phyloP scores from a whole-genome alignment of 2,113 vertebrate genomes.

The Corynorhinus townsendii region DNA sequence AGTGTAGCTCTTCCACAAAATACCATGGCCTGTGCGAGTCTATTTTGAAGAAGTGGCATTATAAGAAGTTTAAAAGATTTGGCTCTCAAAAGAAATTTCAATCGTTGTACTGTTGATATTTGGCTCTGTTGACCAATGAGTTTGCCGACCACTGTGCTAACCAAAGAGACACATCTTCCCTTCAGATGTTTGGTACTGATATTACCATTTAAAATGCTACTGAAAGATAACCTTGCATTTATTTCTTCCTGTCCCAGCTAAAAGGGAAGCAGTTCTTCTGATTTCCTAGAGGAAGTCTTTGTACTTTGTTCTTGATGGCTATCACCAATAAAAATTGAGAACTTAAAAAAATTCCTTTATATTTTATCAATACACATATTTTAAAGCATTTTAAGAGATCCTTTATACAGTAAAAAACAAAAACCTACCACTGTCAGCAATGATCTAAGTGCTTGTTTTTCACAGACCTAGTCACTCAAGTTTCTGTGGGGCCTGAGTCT shows the following conservation, averaged over 20 bases:
- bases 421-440: background rate
- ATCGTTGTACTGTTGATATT: too few species aligned
- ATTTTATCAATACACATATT: background rate
- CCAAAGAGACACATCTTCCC: background rate
- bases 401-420: background rate
- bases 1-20: too few species aligned
- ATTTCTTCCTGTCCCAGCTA: background rate
- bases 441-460: background rate
- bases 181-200: background rate
- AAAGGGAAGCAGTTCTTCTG: background rate
- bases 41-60: too few species aligned
- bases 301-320: background rate
- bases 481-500: background rate
- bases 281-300: background rate
- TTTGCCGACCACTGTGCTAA: background rate
- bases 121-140: too few species aligned
- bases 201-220: background rate
- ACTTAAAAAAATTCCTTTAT: background rate
- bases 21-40: too few species aligned
- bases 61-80: too few species aligned
- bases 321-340: background rate
- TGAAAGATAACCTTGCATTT: background rate
- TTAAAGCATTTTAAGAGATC: background rate
- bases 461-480: background rate
- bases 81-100: too few species aligned